Evolutionary conservation across 2,888 invertebrate genomes (phyloP).

Genomic region (Erannis defoliaria): DNA sequence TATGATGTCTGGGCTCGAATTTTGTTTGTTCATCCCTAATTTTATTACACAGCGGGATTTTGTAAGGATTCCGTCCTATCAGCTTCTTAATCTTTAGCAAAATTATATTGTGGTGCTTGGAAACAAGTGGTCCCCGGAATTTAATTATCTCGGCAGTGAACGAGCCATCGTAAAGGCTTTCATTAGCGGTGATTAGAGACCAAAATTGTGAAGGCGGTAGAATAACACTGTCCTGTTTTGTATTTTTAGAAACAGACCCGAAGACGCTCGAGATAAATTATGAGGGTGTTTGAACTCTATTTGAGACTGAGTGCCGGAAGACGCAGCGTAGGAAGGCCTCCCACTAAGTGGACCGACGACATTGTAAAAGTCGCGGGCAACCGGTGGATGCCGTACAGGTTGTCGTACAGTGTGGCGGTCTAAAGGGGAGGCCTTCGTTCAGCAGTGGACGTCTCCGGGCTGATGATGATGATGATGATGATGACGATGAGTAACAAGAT

Average conservation of each 20-base stretch:
- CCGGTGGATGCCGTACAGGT: too few relatives aligned
- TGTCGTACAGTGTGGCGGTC: too few relatives aligned
- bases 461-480: too few relatives aligned
- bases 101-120: slow-evolving; percentile 50
- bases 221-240: slow-evolving; percentile 44
- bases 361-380: too few relatives aligned
- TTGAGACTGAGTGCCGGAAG: too few relatives aligned
- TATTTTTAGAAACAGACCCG: slow-evolving; percentile 27
- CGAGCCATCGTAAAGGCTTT: slow-evolving; percentile 54
- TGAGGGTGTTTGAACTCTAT: not conserved
- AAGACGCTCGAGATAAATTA: slow-evolving; percentile 7
- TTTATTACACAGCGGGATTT: slow-evolving; percentile 33
- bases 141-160: slow-evolving; percentile 54
- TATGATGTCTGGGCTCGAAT: slow-evolving; percentile 15
- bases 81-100: slow-evolving; percentile 52
- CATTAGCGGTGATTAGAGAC: slow-evolving; percentile 53
- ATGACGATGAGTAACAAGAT: too few relatives aligned
- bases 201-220: slow-evolving; percentile 47
- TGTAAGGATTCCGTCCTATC: slow-evolving; percentile 34
- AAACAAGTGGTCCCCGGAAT: slow-evolving; percentile 56
- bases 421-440: too few relatives aligned
- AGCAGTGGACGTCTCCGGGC: too few relatives aligned
- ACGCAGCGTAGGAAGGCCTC: too few relatives aligned
- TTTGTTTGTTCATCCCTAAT: slow-evolving; percentile 31
- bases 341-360: too few relatives aligned